Base-by-base conservation (phyloP, 1,140 invertebrate species). In the Condylostylus longicornis region DNA sequence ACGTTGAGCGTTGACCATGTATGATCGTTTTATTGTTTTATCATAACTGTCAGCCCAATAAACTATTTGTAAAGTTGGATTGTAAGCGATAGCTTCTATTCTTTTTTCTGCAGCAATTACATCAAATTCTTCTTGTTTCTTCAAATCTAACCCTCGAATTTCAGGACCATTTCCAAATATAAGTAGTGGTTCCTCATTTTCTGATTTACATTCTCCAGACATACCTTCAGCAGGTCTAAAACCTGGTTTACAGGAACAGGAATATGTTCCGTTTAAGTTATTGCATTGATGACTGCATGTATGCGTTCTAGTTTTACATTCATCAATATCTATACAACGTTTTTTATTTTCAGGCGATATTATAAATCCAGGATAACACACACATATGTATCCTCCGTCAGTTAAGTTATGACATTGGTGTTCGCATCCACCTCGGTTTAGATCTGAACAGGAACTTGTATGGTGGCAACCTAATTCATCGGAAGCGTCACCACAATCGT, bases 1-100 rank as follows among this genome's bases (percentile, higher is more conserved):
- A n/a, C n/a, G n/a, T n/a, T n/a, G 63, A 4, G 83, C 79, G 40
- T 81, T 76, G 0, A 91, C 72, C 71, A 96, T 84, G 48, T 79
- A 88, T 0, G 88, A 91, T 5, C 91, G 69, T 57, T 90, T 91
- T 25, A 96, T 90, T 5, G 79, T 82, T 51, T 82, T 81, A 31
- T 90, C 79, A 42, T 82, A 81, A 31, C 80, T 79, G 53, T 96
- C 90, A 1, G 87, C 84, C 88, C 90, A 96, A 59, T 88, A 95
- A 20, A 95, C 60, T 45, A 91, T 86, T 55, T 88, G 78, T 25
- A 68, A 63, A 25, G 69, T 70, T 0, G 81, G 79, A 58, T 84
- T 82, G 49, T 87, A 88, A 61, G 96, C 91, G 20, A 97, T 58
- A 1, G 85, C 79, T 47, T 87, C 77, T 29, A 95, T 81, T 20